Base-by-base conservation (phyloP, 2,888 invertebrate genomes). In the Caenorhabditis sulstoni region DNA sequence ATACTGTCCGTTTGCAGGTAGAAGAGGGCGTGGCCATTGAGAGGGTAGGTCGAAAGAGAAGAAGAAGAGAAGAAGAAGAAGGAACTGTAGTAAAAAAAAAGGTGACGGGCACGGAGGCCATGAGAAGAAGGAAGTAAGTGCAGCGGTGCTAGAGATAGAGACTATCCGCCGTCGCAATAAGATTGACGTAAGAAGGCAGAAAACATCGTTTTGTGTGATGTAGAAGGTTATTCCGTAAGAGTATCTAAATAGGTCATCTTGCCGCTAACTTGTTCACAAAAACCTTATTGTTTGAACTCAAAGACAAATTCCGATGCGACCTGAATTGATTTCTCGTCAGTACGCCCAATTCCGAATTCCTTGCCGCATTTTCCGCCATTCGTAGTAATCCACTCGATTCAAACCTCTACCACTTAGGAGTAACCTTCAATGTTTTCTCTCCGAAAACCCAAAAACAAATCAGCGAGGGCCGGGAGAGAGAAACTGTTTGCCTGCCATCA, bases 81-180 rank as follows among this genome's bases (percentile, higher is more conserved):
- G 59, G 74, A 65, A 74, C 74, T 74, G 45, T 50, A 53, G 66
- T 55, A 59, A 65, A 58, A 62, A 74, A 59, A 41, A 49, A 35
- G 66, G 65, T 66, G 65, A 59, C 74, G 44, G 65, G 65, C 59
- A 59, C 41, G 74, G 65, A 66, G 59, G 74, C 52, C 65, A 65
- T 58, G 23, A 14, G 41, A 35, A 74, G 64, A 50, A 74, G 66
- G 74, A 74, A 74, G 66, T 65, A 74, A 74, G 66, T 65, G 20
- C 59, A 66, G 1, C 11, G 29, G 58, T 64, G 57, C 35, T 55
- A 50, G 29, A 29, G 23, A 23, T 41, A 44, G 65, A 65, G 57
- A 74, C 65, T 59, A 65, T 49, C 57, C 49, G 53, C 37, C 23
- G 29, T 11, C 39, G 11, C 8, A 14, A 35, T 39, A 62, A 35